Evolutionary conservation across 2,113 vertebrate species (phyloP).

Genomic region (Hippocampus zosterae): DNA sequence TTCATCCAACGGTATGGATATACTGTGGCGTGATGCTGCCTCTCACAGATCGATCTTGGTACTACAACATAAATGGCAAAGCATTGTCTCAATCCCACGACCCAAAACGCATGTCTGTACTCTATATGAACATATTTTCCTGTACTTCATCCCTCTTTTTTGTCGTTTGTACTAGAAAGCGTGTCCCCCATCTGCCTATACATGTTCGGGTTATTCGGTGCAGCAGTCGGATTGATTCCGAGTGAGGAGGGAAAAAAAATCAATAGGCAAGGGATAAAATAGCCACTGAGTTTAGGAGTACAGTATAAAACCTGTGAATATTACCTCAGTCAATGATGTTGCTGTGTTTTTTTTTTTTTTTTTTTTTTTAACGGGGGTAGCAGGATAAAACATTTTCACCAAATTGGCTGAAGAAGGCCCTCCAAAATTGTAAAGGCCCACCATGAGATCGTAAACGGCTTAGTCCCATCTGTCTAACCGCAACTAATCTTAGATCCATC

Average conservation of each 20-base stretch:
- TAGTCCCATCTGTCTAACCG: not conserved
- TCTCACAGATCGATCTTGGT: too few relatives aligned
- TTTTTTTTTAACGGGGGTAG: not conserved
- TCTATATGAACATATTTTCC: slow-evolving; percentile 1
- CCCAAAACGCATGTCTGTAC: slow-evolving; percentile 5
- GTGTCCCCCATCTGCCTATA: slow-evolving; percentile 41
- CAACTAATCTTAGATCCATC: not conserved
- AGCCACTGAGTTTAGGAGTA: slow-evolving; percentile 46
- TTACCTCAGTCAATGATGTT: not conserved
- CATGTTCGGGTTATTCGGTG: slow-evolving; percentile 60
- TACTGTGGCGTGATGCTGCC: too few relatives aligned
- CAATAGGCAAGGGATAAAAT: slow-evolving; percentile 55
- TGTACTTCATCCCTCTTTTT: slow-evolving; percentile 11
- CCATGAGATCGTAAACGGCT: not conserved
- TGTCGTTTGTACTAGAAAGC: slow-evolving; percentile 27
- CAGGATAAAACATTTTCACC: not conserved
- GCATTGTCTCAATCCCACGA: not conserved
- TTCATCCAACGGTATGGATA: too few relatives aligned
- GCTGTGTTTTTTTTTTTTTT: not conserved
- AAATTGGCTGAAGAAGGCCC: not conserved
- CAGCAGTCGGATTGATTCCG: slow-evolving; percentile 52
- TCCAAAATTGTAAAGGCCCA: not conserved
- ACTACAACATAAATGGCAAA: not conserved
- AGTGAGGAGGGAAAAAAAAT: slow-evolving; percentile 49
- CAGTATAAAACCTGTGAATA: slow-evolving; percentile 44